These are phyloP conservation scores for Dasysyrphus albostriatus DNA, from an alignment of 2,888 invertebrate species.

Conservation along the genomic window DNA sequence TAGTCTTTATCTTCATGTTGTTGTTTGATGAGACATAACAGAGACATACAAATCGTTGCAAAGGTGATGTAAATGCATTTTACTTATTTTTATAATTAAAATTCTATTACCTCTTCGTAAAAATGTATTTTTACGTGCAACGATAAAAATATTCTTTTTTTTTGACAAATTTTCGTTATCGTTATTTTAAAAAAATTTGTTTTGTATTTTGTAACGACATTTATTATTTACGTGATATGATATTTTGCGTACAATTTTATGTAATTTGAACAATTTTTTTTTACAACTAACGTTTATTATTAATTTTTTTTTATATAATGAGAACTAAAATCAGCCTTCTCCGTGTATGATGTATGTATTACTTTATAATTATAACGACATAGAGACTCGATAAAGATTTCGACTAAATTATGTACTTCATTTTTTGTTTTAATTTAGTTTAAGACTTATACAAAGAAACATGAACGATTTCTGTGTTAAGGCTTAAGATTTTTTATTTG, in stretches of 20 bases:
- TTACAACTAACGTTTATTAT: constrained; percentile 60
- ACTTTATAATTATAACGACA: constrained; percentile 70
- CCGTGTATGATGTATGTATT: constrained; percentile 67
- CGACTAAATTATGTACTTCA: constrained; percentile 44
- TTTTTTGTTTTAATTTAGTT: constrained; percentile 9
- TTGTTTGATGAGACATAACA: constrained; percentile 50
- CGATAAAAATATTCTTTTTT: constrained; percentile 10
- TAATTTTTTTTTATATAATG: constrained; percentile 55
- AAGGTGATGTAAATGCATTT: constrained; percentile 65
- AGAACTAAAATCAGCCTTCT: constrained; percentile 76
- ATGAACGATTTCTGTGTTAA: constrained; percentile 59
- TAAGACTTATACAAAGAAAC: constrained; percentile 61
- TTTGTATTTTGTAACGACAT: constrained; percentile 50
- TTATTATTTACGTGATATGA: constrained; percentile 71
- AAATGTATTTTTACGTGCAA: constrained; percentile 48
- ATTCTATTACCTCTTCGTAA: constrained; percentile 40
- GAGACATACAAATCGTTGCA: constrained; percentile 51
- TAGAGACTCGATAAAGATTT: constrained; percentile 72
- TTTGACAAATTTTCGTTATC: constrained; percentile 18
- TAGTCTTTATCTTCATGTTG: constrained; percentile 56
- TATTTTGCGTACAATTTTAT: constrained; percentile 53
- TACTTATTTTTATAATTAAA: constrained; percentile 27
- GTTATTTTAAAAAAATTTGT: background rate
- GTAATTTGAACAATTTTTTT: constrained; percentile 62
- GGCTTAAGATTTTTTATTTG: constrained; percentile 54